Evolutionary conservation across 2,888 invertebrate species (phyloP), one percentile per base, ranked within the genome.

Genomic region (Drosophila buzzatii): DNA sequence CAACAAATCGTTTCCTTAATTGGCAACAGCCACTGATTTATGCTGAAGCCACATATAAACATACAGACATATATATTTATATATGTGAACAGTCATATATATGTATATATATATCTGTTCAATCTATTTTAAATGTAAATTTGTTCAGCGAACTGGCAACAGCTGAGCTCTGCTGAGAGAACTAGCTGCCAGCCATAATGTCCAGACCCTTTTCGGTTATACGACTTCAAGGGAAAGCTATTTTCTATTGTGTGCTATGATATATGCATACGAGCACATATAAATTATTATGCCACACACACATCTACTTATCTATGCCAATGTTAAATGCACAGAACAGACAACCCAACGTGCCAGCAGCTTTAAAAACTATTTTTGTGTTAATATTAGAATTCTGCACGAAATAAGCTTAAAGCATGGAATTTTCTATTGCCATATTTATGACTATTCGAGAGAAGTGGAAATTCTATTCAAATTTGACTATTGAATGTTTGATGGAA

Each of bases 21-120:
- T 80, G 81, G 70, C 76, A 45, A 16, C 59, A 55, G 42, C 61
- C 3, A 31, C 62, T 61, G 76, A 76, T 76, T 80, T 77, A 77
- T 70, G 60, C 80, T 51, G 44, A 4, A 31, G 44, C 51, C 33
- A 66, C 35, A 39, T 10, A 23, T 14, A 33, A 12, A 55, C 7
- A 39, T 9, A 18, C 16, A 12, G 16, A 16, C 16, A 39, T 1
- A 16, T 7, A 39, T 7, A 39, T 39, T 16, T 16, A 16, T 39
- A 39, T 39, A 37, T 49, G 18, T 42, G 27, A 27, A 27, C 27
- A 27, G 27, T 27, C 27, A 23, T 23, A 14, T 41, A 27, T 31
- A 2, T 33, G 9, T 31, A 31, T 49, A n/a, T 27, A 56, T 56
- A 5, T n/a, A 47, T 53, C 47, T 49, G 33, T 45, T 44, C 49